Base-by-base conservation (phyloP, 2,888 invertebrate genomes). In the Agapostemon virescens region DNA sequence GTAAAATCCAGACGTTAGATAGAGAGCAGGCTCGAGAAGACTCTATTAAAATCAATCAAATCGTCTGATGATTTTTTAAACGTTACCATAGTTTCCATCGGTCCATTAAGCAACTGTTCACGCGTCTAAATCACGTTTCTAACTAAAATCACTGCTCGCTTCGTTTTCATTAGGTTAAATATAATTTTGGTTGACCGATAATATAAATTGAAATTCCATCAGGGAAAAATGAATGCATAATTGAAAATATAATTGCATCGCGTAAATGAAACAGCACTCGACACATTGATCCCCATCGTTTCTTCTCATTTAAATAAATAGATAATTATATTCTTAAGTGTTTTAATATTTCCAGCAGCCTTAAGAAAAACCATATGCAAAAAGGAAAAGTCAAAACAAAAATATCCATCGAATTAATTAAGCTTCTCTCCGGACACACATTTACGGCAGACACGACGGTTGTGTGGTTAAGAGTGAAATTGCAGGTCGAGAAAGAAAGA, bases 1-100 rank as follows among this genome's bases (percentile, higher is more conserved):
- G 63, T 77, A 38, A 73, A 77, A 36, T 9, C 13, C 36, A n/a
- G 36, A 40, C 11, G 9, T 23, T 7, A 38, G n/a, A 49, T 49
- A 36, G 23, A 9, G n/a, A 36, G 26, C 4, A 69, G 13, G 33
- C 23, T 20, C n/a, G n/a, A n/a, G n/a, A 7, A 11, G 11, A 49
- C 49, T 9, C 9, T 49, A 49, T n/a, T 9, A 49, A 49, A 49
- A n/a, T 45, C 7, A 45, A 45, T 45, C 0, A 6, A 45, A 45
- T n/a, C 49, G n/a, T 49, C n/a, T n/a, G n/a, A n/a, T 49, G 49
- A 49, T 49, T n/a, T 49, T n/a, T n/a, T 38, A 42, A 17, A 42
- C 6, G 42, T 5, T n/a, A n/a, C n/a, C n/a, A n/a, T n/a, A n/a
- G 9, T 40, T 40, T 40, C 3, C 15, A 40, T 40, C 9, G 1